Conservation (phyloP, 2,113 vertebrate species). For the Lutjanus erythropterus region DNA sequence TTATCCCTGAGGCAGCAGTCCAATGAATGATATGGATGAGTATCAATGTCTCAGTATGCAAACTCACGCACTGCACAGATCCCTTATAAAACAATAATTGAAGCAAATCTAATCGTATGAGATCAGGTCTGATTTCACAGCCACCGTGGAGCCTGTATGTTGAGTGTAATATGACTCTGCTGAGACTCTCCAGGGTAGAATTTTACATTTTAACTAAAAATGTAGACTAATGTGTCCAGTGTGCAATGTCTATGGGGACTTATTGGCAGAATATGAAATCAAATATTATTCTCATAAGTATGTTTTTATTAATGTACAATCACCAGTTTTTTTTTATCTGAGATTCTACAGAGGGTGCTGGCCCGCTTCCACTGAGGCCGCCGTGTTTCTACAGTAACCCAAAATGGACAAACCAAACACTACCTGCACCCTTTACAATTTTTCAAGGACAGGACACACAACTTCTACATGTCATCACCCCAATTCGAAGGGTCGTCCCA, state of each 20-base stretch:
- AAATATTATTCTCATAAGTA: too few relatives aligned
- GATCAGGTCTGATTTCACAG: conserved; percentile 61
- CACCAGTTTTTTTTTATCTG: too few relatives aligned
- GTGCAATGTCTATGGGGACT: not conserved
- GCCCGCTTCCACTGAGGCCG: too few relatives aligned
- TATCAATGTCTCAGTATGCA: conserved; percentile 65
- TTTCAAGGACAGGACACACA: too few relatives aligned
- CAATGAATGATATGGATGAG: conserved; percentile 52
- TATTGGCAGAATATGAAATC: too few relatives aligned
- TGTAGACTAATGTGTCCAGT: not conserved
- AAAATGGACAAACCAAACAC: too few relatives aligned
- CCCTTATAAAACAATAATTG: conserved; percentile 50
- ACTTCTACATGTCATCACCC: too few relatives aligned
- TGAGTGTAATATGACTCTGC: not conserved
- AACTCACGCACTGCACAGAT: conserved; percentile 54
- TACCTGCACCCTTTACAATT: too few relatives aligned
- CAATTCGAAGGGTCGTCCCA: too few relatives aligned
- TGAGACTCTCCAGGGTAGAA: not conserved
- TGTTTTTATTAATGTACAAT: too few relatives aligned
- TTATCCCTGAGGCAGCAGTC: conserved; percentile 38
- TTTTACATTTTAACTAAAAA: not conserved
- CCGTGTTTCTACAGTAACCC: too few relatives aligned
- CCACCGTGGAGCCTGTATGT: conserved; percentile 7
- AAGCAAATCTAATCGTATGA: conserved; percentile 67
- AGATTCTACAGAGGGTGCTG: too few relatives aligned